phyloP scores from a whole-genome alignment of 2,797 vertebrate genomes.

The Myotis findleyi region DNA sequence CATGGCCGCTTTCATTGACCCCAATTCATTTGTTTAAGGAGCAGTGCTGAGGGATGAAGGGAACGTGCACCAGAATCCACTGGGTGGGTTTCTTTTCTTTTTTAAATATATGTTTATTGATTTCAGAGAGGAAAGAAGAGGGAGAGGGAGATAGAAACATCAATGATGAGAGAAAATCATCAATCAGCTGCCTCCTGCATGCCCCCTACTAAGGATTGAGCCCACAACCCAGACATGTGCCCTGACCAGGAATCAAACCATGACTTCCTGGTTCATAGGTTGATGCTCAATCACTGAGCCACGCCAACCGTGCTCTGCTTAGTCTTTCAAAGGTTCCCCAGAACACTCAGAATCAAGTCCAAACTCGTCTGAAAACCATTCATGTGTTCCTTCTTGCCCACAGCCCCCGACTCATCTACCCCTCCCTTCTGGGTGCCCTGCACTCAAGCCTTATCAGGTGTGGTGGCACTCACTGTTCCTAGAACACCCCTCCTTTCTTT shows the following conservation, averaged over 20 bases:
- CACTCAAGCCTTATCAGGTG: background rate
- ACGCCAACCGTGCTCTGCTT: background rate
- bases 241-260: too few species aligned
- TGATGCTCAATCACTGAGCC: too few species aligned
- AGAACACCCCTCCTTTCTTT: background rate
- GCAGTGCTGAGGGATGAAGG: background rate
- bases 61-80: background rate
- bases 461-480: background rate
- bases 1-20: background rate
- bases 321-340: background rate
- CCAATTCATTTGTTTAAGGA: background rate
- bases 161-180: too few species aligned
- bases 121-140: too few species aligned
- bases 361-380: background rate
- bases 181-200: too few species aligned
- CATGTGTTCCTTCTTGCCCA: background rate
- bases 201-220: too few species aligned
- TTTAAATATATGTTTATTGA: too few species aligned
- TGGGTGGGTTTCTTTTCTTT: background rate
- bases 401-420: background rate
- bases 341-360: background rate
- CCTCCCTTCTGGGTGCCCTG: background rate
- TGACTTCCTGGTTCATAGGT: too few species aligned
- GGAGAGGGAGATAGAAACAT: too few species aligned
- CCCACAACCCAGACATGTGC: too few species aligned